Base-by-base conservation (phyloP, 2,113 vertebrate genomes). In the Trinectes maculatus region DNA sequence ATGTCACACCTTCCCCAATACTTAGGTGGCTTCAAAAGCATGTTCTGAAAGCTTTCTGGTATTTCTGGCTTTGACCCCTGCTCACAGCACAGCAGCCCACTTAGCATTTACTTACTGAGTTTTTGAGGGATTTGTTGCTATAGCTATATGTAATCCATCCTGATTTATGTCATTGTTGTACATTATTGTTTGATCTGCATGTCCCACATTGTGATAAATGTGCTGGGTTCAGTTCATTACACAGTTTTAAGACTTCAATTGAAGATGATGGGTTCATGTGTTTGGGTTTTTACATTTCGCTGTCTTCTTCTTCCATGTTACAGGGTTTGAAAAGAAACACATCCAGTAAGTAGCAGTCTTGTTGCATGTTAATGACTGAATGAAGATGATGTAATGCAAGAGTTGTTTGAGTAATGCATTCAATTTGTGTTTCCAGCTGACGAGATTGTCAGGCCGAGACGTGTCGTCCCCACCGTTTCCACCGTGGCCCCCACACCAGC, bases 281-380 rank as follows among this genome's bases (percentile, higher is more conserved):
- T 19, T 61, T 46, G 4, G 0, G 19, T 42, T 61, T 79, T 80
- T 71, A 66, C 18, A 54, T 56, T 65, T 69, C 29, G 29, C 0
- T 74, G 15, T 76, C 5, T 71, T 91, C 6, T 67, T 93, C 91
- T 84, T 93, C 70, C 12, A 5, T 52, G 77, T 95, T 94, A 73
- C 93, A 99, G 97, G 96, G 95, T 73, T 91, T 95, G 85, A 98
- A 97, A 91, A 95, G 95, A 89, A 95, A 98, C 89, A 88, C 94
- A 84, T 95, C 95, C 82, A 93, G 97, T 98, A 89, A 98, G 97
- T 98, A 93, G 87, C 12, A 10, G 22, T 24, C 43, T 0, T 8
- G 1, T 21, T 57, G 3, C 12, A 21, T 68, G 62, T 44, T 43
- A 47, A 47, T 36, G 4, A 12, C 5, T 73, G 19, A 70, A n/a